Evolutionary conservation across 2,797 vertebrate species (phyloP).

Genomic region (Spinibarbus caldwelli): DNA sequence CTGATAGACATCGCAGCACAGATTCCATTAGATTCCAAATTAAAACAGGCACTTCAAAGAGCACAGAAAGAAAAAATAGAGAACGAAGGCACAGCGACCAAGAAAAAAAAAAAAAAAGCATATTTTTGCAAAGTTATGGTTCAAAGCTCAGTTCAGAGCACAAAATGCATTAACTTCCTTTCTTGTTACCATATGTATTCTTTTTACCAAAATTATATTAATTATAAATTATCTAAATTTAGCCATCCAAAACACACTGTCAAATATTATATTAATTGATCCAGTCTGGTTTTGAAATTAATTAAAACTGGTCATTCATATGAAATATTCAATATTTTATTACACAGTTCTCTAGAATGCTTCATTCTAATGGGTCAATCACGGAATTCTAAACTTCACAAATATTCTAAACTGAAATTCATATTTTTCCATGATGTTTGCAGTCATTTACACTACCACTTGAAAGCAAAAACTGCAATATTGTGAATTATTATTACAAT

Average conservation of each 20-base stretch:
- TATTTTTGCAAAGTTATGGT: slow-evolving; percentile 70
- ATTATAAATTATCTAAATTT: background rate
- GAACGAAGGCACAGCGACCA: slow-evolving; percentile 69
- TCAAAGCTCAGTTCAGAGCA: slow-evolving; percentile 69
- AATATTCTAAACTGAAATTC: background rate
- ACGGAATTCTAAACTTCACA: background rate
- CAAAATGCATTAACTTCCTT: background rate
- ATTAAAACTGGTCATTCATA: background rate
- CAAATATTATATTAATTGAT: background rate
- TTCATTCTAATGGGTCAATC: background rate
- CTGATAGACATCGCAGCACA: slow-evolving; percentile 76
- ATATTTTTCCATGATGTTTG: background rate
- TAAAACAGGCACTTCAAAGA: slow-evolving; percentile 83
- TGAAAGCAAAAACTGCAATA: background rate
- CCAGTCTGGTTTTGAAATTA: background rate
- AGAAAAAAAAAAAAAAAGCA: slow-evolving; percentile 65
- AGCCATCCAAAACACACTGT: background rate
- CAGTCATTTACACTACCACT: background rate
- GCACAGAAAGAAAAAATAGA: slow-evolving; percentile 70
- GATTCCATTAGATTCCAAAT: slow-evolving; percentile 83
- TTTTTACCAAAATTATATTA: background rate
- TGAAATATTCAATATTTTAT: background rate
- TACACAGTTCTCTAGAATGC: background rate
- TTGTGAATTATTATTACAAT: background rate
- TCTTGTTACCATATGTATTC: background rate